phyloP scores from a whole-genome alignment of 2,797 vertebrate species.

The Hyperoplus immaculatus region DNA sequence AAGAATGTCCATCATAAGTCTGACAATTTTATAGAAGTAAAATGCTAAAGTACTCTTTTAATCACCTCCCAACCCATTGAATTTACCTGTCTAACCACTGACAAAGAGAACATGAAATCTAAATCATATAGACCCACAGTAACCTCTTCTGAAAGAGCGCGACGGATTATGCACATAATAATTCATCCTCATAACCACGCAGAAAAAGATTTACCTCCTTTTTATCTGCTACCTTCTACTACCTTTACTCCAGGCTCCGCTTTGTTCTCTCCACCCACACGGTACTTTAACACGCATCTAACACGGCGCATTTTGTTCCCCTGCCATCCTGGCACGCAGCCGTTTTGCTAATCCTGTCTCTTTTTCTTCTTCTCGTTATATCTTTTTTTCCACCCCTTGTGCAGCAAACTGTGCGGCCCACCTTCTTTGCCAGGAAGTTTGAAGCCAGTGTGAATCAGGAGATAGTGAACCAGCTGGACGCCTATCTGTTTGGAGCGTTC shows the following conservation, averaged over 20 bases:
- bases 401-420: constrained; percentile 96
- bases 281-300: constrained; percentile 43
- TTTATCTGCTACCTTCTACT: constrained; percentile 34
- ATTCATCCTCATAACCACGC: constrained; percentile 28
- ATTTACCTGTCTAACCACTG: neutral
- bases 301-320: constrained; percentile 50
- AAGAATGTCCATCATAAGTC: neutral
- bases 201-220: constrained; percentile 25
- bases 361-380: constrained; percentile 10
- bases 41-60: constrained; percentile 9
- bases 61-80: neutral
- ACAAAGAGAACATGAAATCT: neutral
- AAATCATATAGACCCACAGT: constrained; percentile 10
- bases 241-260: constrained; percentile 20
- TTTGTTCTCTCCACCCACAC: constrained; percentile 42
- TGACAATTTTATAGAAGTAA: neutral
- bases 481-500: constrained; percentile 92
- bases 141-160: constrained; percentile 11
- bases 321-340: constrained; percentile 39
- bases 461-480: constrained; percentile 95
- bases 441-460: constrained; percentile 98
- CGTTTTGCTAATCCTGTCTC: constrained; percentile 60
- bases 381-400: constrained; percentile 4
- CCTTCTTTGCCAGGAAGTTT: constrained; percentile 98
- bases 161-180: constrained; percentile 10